A percentile compares a stretch with the other conserved stretches of the same genome.
These are phyloP conservation scores for Emydoidea blandingii DNA, from an alignment of 2,797 vertebrate genomes.

Conservation along the genomic window DNA sequence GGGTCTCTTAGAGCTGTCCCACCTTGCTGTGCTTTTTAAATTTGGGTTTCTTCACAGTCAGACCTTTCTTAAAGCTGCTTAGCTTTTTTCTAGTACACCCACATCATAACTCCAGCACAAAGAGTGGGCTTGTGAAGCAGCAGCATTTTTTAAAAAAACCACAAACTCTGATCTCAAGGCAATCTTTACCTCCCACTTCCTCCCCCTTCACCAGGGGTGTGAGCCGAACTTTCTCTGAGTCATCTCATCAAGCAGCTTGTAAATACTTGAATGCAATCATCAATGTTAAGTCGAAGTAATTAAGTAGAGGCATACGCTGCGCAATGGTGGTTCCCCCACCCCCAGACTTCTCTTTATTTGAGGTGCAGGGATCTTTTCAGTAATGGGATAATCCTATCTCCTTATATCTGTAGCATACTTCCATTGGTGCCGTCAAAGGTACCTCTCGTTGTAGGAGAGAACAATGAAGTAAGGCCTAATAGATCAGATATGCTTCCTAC, in stretches of 20 bases:
- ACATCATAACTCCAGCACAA: constrained; percentile 81
- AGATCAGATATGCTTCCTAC: background rate
- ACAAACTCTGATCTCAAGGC: constrained; percentile 80
- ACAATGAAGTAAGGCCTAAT: background rate
- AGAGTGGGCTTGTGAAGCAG: constrained; percentile 80
- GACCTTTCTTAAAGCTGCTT: constrained; percentile 68
- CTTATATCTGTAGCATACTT: background rate
- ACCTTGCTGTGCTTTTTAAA: constrained; percentile 58
- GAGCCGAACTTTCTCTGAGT: constrained; percentile 76
- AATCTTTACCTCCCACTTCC: constrained; percentile 78
- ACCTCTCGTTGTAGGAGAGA: background rate
- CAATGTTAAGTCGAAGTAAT: constrained; percentile 64
- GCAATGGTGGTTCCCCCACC: constrained; percentile 39
- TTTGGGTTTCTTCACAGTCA: constrained; percentile 71
- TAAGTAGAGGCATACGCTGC: constrained; percentile 42
- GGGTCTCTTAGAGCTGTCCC: background rate
- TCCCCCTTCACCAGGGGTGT: constrained; percentile 75
- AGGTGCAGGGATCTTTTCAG: constrained; percentile 18
- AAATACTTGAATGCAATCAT: constrained; percentile 75
- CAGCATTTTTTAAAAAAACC: constrained; percentile 71
- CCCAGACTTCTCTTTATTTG: background rate
- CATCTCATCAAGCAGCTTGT: constrained; percentile 75
- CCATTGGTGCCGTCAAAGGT: background rate
- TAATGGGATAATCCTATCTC: constrained; percentile 12
- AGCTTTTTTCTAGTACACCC: constrained; percentile 74